Evolutionary conservation across 2,797 vertebrate genomes (phyloP).

Genomic region (Spheniscus humboldti): DNA sequence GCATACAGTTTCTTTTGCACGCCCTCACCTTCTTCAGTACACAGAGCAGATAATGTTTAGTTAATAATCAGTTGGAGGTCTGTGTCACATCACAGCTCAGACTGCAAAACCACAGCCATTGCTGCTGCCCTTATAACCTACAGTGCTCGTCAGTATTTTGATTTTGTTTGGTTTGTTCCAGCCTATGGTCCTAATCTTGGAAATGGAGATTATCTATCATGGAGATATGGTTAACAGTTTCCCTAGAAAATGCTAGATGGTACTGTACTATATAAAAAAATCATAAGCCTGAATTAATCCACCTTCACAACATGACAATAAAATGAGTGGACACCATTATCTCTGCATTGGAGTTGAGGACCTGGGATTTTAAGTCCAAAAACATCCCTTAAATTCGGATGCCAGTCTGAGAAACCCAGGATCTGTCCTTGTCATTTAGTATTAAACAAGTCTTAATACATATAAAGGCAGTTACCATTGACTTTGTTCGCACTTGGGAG

Average conservation of each 20-base stretch:
- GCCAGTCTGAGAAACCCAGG: neutral
- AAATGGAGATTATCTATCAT: neutral
- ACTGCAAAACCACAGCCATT: neutral
- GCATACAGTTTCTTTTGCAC: neutral
- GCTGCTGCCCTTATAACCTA: neutral
- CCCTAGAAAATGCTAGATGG: neutral
- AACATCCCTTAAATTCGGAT: neutral
- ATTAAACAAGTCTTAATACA: neutral
- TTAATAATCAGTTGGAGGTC: neutral
- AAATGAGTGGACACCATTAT: neutral
- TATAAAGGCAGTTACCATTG: neutral
- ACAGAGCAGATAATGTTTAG: neutral
- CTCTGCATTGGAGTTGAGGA: neutral
- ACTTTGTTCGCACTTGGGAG: neutral
- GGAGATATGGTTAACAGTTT: neutral
- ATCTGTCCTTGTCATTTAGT: neutral
- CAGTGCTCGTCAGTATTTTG: neutral
- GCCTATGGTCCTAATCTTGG: neutral
- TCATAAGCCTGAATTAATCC: neutral
- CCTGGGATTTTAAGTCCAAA: neutral
- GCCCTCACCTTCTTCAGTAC: neutral
- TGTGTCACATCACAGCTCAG: neutral
- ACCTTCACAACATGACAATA: neutral
- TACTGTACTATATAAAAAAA: neutral
- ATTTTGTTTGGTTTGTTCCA: neutral